phyloP scores from a whole-genome alignment of 2,113 vertebrate genomes.

The Stictonetta naevosa region DNA sequence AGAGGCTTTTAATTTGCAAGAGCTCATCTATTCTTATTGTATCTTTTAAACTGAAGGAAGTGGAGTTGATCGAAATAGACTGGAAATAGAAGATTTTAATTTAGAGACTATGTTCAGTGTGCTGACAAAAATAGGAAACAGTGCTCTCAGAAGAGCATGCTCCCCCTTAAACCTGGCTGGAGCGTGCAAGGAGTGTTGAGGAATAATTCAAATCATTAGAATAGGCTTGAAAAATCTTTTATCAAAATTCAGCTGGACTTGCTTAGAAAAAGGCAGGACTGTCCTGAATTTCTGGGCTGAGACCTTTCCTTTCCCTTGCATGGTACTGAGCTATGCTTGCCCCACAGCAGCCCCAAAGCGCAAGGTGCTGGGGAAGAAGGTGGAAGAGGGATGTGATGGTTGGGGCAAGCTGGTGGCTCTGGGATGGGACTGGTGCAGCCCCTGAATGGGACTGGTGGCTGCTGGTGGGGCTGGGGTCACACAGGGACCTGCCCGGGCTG shows the following conservation, averaged over 20 bases:
- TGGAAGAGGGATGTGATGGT: not conserved
- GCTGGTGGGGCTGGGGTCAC: not conserved
- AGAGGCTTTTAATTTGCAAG: conserved; percentile 70
- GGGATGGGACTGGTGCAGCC: not conserved
- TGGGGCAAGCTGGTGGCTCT: not conserved
- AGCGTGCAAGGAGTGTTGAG: not conserved
- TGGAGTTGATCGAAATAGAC: conserved; percentile 40
- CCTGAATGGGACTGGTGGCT: too few species aligned
- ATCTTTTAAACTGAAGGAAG: conserved; percentile 64
- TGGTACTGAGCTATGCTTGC: not conserved
- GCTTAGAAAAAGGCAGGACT: not conserved
- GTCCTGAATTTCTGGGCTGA: not conserved
- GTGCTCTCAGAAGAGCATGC: not conserved
- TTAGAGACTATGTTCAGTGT: conserved; percentile 52
- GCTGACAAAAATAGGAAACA: conserved; percentile 52
- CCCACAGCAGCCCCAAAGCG: not conserved
- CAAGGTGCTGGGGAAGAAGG: not conserved
- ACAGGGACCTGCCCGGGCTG: not conserved
- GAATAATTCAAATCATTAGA: not conserved
- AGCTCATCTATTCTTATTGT: conserved; percentile 61
- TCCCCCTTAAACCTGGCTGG: not conserved
- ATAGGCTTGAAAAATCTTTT: not conserved
- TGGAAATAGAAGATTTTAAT: conserved; percentile 64
- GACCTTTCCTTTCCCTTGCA: not conserved
- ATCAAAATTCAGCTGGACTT: not conserved